Conservation (phyloP, 1,140 invertebrate genomes). For the Magallana ariakensis region DNA sequence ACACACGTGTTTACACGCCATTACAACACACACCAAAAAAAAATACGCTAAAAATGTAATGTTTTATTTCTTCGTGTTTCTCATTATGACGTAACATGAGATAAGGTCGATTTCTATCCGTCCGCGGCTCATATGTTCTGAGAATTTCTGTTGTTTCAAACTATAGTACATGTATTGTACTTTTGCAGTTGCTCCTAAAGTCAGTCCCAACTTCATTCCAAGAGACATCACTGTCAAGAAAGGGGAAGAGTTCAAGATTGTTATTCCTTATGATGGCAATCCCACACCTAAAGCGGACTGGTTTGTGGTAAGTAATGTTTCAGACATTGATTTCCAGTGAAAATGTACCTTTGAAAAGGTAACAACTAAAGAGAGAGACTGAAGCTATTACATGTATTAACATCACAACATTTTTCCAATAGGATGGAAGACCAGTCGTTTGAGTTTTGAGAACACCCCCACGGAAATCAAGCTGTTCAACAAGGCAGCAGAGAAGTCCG, state of each 20-base stretch:
- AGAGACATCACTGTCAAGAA: conserved; percentile 96
- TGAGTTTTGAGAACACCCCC: conserved; percentile 92
- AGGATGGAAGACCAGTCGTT: conserved; percentile 82
- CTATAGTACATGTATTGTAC: not conserved
- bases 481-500: conserved; percentile 91
- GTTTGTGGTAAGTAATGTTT: conserved; percentile 84
- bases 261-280: conserved; percentile 93
- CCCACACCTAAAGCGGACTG: conserved; percentile 94
- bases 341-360: too few species aligned
- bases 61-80: too few species aligned
- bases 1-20: too few species aligned
- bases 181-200: conserved; percentile 83
- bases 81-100: too few species aligned
- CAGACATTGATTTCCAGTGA: not conserved
- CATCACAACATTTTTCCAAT: not conserved
- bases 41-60: too few species aligned
- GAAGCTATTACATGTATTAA: too few species aligned
- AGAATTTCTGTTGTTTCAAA: too few species aligned
- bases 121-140: too few species aligned
- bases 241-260: conserved; percentile 97
- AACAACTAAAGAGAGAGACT: too few species aligned
- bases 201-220: conserved; percentile 94
- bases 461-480: conserved; percentile 86
- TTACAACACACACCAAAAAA: too few species aligned
- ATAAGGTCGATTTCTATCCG: too few species aligned